These are phyloP conservation scores for Euthynnus affinis DNA, from an alignment of 2,797 vertebrate species.

Conservation along the genomic window DNA sequence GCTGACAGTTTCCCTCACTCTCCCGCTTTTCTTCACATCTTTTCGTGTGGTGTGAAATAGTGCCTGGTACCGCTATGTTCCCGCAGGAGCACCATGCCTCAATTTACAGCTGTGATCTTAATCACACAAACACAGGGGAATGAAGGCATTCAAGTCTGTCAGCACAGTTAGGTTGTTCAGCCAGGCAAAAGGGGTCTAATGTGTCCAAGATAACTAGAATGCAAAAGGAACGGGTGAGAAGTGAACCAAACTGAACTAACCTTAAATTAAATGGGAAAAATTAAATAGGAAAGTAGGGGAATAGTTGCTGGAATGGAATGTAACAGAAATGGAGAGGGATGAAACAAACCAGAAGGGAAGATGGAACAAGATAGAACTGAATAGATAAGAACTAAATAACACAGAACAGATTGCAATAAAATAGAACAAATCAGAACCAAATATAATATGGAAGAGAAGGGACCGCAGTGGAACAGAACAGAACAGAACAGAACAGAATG, in stretches of 20 bases:
- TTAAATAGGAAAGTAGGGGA: conserved; percentile 33
- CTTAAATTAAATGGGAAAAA: conserved; percentile 40
- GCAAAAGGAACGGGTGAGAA: conserved; percentile 14
- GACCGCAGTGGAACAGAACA: neutral
- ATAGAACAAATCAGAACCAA: conserved; percentile 1
- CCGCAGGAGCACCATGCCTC: conserved; percentile 27
- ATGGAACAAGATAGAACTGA: conserved; percentile 20
- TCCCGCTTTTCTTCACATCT: neutral
- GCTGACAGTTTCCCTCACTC: conserved; percentile 33
- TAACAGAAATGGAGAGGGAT: conserved; percentile 21
- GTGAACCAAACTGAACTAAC: conserved; percentile 28
- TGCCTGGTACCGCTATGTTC: conserved; percentile 44
- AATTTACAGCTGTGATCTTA: conserved; percentile 44
- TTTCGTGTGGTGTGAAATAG: conserved; percentile 20
- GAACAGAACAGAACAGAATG: neutral
- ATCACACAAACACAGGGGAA: conserved; percentile 34
- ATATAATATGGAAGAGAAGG: neutral
- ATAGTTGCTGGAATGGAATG: conserved; percentile 47
- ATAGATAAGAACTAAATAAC: conserved; percentile 9
- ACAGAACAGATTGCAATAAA: conserved; percentile 19
- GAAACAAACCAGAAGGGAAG: conserved; percentile 41
- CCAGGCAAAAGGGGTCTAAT: neutral
- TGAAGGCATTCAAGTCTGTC: conserved; percentile 41
- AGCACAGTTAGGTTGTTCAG: conserved; percentile 31
- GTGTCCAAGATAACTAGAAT: conserved; percentile 34